Conservation (phyloP, 2,113 vertebrate species). For the Sphyrna mokarran region DNA sequence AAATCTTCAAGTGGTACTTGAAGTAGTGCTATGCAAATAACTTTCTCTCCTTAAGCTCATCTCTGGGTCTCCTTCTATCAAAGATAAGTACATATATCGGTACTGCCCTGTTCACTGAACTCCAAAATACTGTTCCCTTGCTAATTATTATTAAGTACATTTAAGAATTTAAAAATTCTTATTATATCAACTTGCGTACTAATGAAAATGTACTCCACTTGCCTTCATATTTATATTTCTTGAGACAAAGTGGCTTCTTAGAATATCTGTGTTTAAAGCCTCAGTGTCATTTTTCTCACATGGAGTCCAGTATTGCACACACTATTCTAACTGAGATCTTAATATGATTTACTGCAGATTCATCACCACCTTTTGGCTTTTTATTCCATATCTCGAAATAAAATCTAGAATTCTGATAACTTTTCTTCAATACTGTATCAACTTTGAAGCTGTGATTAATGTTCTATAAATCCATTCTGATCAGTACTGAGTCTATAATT, state of each 20-base stretch:
- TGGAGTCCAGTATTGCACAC: not conserved
- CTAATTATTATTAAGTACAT: not conserved
- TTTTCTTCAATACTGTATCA: not conserved
- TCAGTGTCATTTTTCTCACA: not conserved
- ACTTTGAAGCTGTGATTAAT: not conserved
- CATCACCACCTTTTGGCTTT: not conserved
- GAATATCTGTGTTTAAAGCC: not conserved
- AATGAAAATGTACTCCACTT: not conserved
- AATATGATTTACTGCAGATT: not conserved
- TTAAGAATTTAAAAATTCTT: not conserved
- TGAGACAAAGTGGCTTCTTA: not conserved
- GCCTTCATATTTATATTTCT: not conserved
- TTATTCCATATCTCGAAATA: not conserved
- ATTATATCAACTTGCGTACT: not conserved
- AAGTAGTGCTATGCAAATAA: not conserved
- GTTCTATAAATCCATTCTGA: not conserved
- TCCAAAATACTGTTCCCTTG: not conserved
- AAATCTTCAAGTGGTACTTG: no score
- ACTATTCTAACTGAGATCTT: not conserved
- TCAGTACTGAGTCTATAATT: not conserved
- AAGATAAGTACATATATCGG: not conserved
- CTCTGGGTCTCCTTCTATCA: not conserved
- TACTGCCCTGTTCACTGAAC: not conserved
- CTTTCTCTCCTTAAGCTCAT: not conserved
- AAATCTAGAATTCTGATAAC: not conserved